Percentiles rank a stretch among this genome's conserved stretches.
Evolutionary conservation across 2,113 vertebrate species (phyloP).

Genomic region (Stegostoma tigrinum): DNA sequence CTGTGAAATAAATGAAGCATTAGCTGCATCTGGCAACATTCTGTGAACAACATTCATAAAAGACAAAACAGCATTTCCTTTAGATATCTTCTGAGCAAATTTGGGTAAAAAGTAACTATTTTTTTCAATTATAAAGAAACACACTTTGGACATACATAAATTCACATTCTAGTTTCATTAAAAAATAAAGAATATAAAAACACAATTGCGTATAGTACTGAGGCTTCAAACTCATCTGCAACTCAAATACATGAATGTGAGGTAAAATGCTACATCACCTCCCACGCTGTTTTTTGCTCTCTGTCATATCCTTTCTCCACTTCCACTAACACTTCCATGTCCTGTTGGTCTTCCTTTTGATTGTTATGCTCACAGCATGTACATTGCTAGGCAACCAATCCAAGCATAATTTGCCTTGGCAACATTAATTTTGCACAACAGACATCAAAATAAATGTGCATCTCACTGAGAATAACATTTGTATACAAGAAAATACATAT

Average conservation of each 20-base stretch:
- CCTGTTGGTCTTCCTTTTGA: not conserved
- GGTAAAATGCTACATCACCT: not conserved
- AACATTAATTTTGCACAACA: not conserved
- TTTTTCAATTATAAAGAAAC: not conserved
- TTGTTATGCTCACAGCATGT: not conserved
- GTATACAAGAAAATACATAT: not conserved
- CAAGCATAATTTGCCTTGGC: not conserved
- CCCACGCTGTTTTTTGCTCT: not conserved
- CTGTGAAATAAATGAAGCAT: not conserved
- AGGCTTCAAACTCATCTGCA: conserved; percentile 11
- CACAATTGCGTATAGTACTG: not conserved
- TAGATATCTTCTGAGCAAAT: not conserved
- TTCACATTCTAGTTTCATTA: not conserved
- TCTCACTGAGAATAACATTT: not conserved
- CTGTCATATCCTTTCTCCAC: not conserved
- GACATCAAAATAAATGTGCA: not conserved
- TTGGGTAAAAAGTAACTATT: not conserved
- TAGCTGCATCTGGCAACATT: not conserved
- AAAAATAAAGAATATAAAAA: not conserved
- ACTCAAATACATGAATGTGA: not conserved
- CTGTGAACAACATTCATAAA: not conserved
- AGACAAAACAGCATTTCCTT: not conserved
- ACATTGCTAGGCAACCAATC: not conserved
- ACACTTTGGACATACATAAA: not conserved
- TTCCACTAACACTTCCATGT: not conserved